phyloP scores from a whole-genome alignment of 92 coral and sea anemone species.

The Palythoa grandis region DNA sequence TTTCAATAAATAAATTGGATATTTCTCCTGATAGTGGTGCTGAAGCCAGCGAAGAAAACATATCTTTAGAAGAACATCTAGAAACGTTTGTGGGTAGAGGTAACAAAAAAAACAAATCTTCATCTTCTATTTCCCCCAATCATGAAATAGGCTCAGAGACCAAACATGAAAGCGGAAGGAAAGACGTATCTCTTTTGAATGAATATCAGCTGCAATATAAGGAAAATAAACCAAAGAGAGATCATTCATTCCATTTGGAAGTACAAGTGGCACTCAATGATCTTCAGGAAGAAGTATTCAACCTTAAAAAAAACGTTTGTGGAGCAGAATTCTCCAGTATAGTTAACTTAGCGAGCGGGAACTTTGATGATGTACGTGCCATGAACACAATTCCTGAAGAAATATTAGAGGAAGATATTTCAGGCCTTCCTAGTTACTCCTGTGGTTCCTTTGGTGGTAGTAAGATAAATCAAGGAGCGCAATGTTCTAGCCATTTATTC shows the following conservation, averaged over 20 bases:
- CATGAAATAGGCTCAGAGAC: not conserved
- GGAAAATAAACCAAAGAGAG: not conserved
- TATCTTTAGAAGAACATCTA: not conserved
- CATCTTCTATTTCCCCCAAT: not conserved
- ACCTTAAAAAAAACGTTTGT: not conserved
- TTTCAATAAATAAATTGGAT: not conserved
- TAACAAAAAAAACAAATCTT: not conserved
- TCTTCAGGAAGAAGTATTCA: constrained; percentile 18
- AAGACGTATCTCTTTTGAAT: not conserved
- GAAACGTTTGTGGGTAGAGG: not conserved
- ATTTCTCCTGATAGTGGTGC: not conserved
- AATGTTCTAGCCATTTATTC: not conserved
- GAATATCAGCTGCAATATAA: not conserved
- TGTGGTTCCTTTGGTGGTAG: not conserved
- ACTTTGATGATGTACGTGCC: not conserved
- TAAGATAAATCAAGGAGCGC: not conserved
- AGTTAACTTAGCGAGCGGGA: not conserved
- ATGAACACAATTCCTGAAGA: constrained; percentile 33
- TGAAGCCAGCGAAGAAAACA: not conserved
- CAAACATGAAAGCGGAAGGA: not conserved
- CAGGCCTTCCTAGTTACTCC: not conserved
- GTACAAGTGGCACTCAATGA: not conserved
- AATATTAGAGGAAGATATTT: not conserved
- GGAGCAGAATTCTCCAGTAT: not conserved
- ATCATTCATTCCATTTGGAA: not conserved